Base-by-base conservation (phyloP, 2,888 invertebrate genomes). In the Dasysyrphus tricinctus region DNA sequence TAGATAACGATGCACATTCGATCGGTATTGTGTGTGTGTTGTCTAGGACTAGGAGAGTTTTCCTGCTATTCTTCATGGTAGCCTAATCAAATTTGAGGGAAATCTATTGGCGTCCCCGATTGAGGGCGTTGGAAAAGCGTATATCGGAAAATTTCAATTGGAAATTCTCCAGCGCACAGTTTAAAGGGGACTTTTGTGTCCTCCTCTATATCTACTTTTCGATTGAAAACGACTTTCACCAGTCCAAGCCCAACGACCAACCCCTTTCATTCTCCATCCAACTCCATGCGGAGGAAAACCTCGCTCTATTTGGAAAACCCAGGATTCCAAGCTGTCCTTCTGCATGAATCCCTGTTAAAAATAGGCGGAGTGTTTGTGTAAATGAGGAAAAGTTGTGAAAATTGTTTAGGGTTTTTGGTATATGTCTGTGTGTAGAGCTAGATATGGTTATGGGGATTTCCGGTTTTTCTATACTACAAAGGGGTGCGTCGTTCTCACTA, bases 341-440 rank as follows among this genome's bases (percentile, higher is more conserved):
- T 39, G 59, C 75, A 86, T 86, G 86, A 79, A 73, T 72, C 49
- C 86, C 86, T 86, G 82, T 75, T 86, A 72, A 75, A 86, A 86
- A 86, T 86, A 86, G 86, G 86, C 86, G 86, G 86, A 86, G 86
- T 86, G 86, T 86, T 82, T 86, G 86, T 86, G 82, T 75, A 86
- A 79, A 82, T 75, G 86, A 82, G 78, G 75, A 79, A 80, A 82
- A 79, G 72, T 82, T 75, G 42, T 65, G 77, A 61, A 81, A 69
- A 69, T 67, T 72, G 42, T 47, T 49, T 75, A 75, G 80, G 61
- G 37, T 56, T 51, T 51, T 63, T 54, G 19, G 16, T 42, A 19
- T 74, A 19, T 74, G 11, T 37, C 37, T 54, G 34, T 39, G 16
- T 51, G 44, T 73, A 19, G 16, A 3, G 24, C 29, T 29, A 44